A percentile compares a stretch with the other conserved stretches of the same genome.
phyloP scores from a whole-genome alignment of 2,797 vertebrate genomes.

The Sebastes jordani region DNA sequence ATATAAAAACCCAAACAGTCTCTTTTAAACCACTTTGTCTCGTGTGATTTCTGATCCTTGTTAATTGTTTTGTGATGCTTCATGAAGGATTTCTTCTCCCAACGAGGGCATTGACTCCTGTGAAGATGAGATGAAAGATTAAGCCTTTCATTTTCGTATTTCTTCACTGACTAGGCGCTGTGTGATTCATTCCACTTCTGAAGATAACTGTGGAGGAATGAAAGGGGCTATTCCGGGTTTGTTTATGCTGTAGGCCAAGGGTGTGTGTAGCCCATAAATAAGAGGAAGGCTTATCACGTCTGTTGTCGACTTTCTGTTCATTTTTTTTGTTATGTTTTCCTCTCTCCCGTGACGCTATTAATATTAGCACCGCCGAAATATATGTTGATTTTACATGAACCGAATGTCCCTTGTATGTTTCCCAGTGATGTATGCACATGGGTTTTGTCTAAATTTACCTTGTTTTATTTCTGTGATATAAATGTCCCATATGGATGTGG shows the following conservation, averaged over 20 bases:
- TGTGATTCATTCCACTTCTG: conserved; percentile 58
- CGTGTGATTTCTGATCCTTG: conserved; percentile 16
- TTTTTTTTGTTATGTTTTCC: conserved; percentile 20
- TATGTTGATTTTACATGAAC: conserved; percentile 21
- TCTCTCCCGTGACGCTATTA: conserved; percentile 2
- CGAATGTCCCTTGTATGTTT: conserved; percentile 25
- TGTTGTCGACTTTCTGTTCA: conserved; percentile 34
- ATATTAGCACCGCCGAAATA: conserved; percentile 25
- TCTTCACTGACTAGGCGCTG: conserved; percentile 15
- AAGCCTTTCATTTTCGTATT: conserved; percentile 38
- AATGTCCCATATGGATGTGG: conserved; percentile 42
- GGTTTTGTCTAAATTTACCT: conserved; percentile 27
- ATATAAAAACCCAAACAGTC: not conserved
- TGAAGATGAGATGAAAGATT: conserved; percentile 52
- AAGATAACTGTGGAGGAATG: conserved; percentile 58
- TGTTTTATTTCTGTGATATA: conserved; percentile 23
- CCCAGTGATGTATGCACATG: not conserved
- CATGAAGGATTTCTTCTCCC: conserved; percentile 1
- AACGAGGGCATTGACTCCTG: conserved; percentile 32
- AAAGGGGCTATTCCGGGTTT: conserved; percentile 69
- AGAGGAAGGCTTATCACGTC: conserved; percentile 34
- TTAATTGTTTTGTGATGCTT: conserved; percentile 11
- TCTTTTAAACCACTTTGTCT: not conserved
- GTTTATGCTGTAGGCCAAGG: conserved; percentile 72
- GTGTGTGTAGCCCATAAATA: conserved; percentile 53